phyloP scores from a whole-genome alignment of 2,797 vertebrate genomes.

The Decapterus maruadsi region DNA sequence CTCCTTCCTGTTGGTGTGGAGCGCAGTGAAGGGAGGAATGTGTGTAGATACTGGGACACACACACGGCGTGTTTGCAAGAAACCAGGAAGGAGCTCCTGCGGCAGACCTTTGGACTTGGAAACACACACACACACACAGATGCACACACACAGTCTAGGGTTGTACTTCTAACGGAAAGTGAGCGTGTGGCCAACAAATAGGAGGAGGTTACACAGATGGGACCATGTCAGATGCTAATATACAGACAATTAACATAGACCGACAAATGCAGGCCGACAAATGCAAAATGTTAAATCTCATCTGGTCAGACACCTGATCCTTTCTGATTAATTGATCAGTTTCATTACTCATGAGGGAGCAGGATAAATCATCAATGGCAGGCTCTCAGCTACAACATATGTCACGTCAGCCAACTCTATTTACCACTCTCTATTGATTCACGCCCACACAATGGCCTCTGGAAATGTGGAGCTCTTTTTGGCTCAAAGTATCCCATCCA shows the following conservation, averaged over 20 bases:
- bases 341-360: conserved; percentile 64
- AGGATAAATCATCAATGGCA: conserved; percentile 61
- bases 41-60: conserved; percentile 55
- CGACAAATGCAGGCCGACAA: conserved; percentile 19
- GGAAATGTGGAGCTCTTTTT: conserved; percentile 30
- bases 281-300: conserved; percentile 37
- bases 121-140: neutral
- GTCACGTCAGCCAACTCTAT: conserved; percentile 68
- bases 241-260: conserved; percentile 33
- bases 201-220: conserved; percentile 51
- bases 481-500: conserved; percentile 24
- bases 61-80: conserved; percentile 58
- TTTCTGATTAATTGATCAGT: conserved; percentile 50
- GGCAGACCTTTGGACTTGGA: conserved; percentile 51
- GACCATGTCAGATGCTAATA: conserved; percentile 18
- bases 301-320: conserved; percentile 74
- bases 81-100: conserved; percentile 71
- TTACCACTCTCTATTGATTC: conserved; percentile 68
- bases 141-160: neutral
- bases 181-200: neutral
- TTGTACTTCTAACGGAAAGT: conserved; percentile 30
- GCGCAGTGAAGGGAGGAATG: conserved; percentile 52
- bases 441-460: conserved; percentile 51
- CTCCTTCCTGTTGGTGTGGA: conserved; percentile 79
- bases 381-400: conserved; percentile 57